Evolutionary conservation across 2,888 invertebrate species (phyloP), one percentile per base, ranked within the genome.

Genomic region (Rambutsinella grinnellia): DNA sequence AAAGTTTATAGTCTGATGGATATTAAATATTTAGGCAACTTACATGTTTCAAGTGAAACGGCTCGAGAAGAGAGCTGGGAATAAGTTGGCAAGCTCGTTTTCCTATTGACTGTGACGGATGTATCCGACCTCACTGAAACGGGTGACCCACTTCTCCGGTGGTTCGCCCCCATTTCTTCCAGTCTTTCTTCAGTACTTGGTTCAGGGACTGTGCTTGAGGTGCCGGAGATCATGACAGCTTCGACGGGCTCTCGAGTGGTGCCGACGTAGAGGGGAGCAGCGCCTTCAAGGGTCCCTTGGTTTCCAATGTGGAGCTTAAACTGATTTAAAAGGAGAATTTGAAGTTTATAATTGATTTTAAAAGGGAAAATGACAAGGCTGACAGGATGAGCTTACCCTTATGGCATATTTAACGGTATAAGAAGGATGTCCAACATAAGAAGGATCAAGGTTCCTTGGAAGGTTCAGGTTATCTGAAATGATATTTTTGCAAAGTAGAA

Each of bases 61-160:
- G 65, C 72, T 21, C 65, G 28, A 6, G 65, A 65, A 1, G 65
- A 65, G 17, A 72, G 65, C 46, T 72, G 72, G 23, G 72, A 72
- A 49, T 72, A 72, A 10, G 72, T 65, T 24, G 72, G 72, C 65
- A 72, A 65, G 65, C 72, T 72, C 65, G 58, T 58, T 72, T 72
- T 72, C 27, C 65, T 72, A 26, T 53, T 51, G 28, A 65, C 58
- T 5, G 65, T 72, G 28, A 72, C 65, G 27, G 72, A 72, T 49
- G 28, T 72, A 24, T 72, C 72, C 24, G 72, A 72, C 15, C 72
- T 63, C 21, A 72, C 65, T 26, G 72, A 72, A n/a, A 65, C 65
- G 6, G 72, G 65, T 19, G 72, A 72, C 10, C 72, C 72, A 49
- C 72, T 72, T 53, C 72, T 28, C 23, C 56, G 51, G 10, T 21